Percentiles rank a stretch among this genome's conserved stretches.
Conservation (phyloP, 2,888 invertebrate genomes). For the Stenchaetothrips biformis region DNA sequence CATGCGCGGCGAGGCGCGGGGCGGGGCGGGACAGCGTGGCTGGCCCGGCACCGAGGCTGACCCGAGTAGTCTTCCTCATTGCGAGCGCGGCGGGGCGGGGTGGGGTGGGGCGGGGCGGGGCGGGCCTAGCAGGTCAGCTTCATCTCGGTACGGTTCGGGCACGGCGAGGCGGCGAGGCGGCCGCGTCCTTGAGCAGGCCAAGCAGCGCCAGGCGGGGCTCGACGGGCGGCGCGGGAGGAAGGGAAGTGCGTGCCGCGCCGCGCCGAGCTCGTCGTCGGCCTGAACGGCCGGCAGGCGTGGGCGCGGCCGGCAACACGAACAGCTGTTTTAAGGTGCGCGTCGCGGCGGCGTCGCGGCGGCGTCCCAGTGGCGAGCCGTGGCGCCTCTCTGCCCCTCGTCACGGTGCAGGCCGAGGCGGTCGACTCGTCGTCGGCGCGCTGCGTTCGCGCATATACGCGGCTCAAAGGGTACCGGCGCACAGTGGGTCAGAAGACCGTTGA, state of each 20-base stretch:
- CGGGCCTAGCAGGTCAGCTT: constrained; percentile 4
- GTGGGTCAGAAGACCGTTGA: no score
- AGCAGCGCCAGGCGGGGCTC: background rate
- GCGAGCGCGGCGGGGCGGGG: background rate
- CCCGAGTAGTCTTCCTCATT: constrained; percentile 11
- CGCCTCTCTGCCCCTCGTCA: no score
- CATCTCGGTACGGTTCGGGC: constrained; percentile 9
- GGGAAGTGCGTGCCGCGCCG: background rate
- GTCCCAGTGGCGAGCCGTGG: no score
- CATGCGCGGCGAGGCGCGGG: background rate
- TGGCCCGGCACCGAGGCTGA: background rate
- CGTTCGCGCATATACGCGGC: no score
- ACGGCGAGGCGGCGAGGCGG: background rate
- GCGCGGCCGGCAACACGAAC: background rate
- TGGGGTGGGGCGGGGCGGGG: background rate
- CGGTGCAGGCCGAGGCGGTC: no score
- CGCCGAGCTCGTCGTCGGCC: background rate
- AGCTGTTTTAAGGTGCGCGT: background rate
- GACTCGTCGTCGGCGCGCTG: no score
- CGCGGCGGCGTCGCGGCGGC: background rate
- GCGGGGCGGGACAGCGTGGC: background rate
- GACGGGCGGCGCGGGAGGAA: background rate
- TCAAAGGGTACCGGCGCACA: no score
- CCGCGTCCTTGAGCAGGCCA: background rate
- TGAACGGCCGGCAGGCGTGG: background rate